Evolutionary conservation across 2,797 vertebrate species (phyloP), one percentile per base, ranked within the genome.

Genomic region (Mormyrus proboscirostris): DNA sequence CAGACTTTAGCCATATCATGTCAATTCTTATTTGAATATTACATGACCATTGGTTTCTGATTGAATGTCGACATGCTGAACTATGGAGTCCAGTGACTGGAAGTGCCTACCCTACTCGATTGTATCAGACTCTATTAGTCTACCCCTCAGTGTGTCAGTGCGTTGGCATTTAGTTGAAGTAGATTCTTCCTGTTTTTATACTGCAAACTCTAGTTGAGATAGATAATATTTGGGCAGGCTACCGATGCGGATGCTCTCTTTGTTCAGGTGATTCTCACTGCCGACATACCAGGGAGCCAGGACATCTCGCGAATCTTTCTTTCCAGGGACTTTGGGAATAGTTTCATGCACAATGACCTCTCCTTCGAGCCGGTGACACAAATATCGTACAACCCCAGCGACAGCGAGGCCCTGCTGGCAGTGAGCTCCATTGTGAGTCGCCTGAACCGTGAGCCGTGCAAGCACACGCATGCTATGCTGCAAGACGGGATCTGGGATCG

Each of bases 261-360:
- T 16, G 0, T 91, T 1, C 88, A 99, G 98, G 98, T 99, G 89
- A 98, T 99, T 92, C 95, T 99, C 92, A 98, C 97, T 0, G 97
- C 94, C 0, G 97, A 99, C 5, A 94, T 97, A 7, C 97, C 98
- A 1, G 79, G 85, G 50, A 57, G 25, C 51, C 85, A 86, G 49
- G 51, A n/a, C 5, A 38, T 7, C 47, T 96, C 95, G 76, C 94
- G 97, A 88, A 97, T 99, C 91, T 98, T 99, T 93, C 95, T 96
- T 88, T 99, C 98, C 0, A 93, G 86, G 0, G 95, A 98, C 93
- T 98, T 97, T 88, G 98, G 98, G 76, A 96, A 95, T 91, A 96
- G 91, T 83, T 99, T 99, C 89, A 90, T 90, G 12, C 93, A 92
- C 49, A 95, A 92, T 2, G 96, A 98, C 88, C 93, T 99, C 87